Evolutionary conservation across 2,113 vertebrate genomes (phyloP).

Genomic region (Crypturellus undulatus): DNA sequence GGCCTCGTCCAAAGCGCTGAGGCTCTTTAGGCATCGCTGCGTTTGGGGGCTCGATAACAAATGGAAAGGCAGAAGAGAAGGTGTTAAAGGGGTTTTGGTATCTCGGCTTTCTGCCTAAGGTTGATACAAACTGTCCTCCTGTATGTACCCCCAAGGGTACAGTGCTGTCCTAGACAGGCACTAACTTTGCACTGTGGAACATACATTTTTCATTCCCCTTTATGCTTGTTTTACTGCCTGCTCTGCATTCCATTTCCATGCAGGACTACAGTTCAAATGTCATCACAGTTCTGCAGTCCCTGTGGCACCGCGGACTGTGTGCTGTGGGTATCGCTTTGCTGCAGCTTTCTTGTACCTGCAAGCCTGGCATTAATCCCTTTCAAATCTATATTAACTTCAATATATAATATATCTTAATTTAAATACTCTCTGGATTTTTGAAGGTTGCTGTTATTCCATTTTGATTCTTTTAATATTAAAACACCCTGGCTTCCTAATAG

Average conservation of each 20-base stretch:
- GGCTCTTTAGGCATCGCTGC: neutral
- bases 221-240: neutral
- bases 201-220: neutral
- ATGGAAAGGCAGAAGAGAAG: neutral
- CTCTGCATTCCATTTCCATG: fast-evolving
- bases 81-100: neutral
- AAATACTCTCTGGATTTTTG: neutral
- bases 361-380: neutral
- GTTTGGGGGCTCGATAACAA: neutral
- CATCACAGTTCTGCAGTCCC: neutral
- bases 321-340: neutral
- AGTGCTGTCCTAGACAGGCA: neutral
- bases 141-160: neutral
- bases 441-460: neutral
- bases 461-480: neutral
- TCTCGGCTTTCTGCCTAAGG: neutral
- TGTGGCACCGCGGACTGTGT: neutral
- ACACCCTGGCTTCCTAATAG: neutral
- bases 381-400: neutral
- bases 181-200: neutral
- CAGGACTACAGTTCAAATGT: neutral
- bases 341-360: neutral
- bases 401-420: neutral
- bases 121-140: neutral
- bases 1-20: neutral